Evolutionary conservation across 2,113 vertebrate genomes (phyloP).

Genomic region (Pluvialis apricaria): DNA sequence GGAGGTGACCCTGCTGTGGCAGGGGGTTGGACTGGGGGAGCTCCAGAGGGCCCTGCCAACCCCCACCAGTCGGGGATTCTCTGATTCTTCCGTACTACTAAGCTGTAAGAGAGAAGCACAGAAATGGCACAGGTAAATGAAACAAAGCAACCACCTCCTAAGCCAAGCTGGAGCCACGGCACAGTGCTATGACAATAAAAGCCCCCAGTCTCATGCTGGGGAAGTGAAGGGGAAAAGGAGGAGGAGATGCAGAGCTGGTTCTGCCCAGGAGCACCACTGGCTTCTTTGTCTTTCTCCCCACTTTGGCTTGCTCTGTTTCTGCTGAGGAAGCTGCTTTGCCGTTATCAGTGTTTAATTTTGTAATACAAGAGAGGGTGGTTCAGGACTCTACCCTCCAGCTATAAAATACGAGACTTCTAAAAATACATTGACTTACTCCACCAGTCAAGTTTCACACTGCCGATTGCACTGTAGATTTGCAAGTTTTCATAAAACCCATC

Average conservation of each 20-base stretch:
- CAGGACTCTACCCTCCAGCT: not conserved
- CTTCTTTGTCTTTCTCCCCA: not conserved
- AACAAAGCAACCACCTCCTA: not conserved
- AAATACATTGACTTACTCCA: not conserved
- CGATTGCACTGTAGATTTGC: not conserved
- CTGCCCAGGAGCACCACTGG: not conserved
- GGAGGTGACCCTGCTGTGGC: too few species aligned
- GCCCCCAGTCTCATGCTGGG: not conserved
- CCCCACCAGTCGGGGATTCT: too few species aligned
- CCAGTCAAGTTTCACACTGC: not conserved
- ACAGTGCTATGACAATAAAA: not conserved
- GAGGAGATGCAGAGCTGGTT: not conserved
- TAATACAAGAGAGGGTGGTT: not conserved
- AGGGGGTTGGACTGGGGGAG: too few species aligned
- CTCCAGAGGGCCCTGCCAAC: too few species aligned
- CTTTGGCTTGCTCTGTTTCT: not conserved
- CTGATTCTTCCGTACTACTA: too few species aligned
- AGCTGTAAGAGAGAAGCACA: not conserved
- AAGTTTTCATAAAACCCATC: not conserved
- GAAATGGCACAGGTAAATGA: not conserved
- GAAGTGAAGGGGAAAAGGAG: not conserved
- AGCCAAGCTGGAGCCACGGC: not conserved
- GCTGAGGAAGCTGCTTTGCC: not conserved
- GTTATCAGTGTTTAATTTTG: not conserved
- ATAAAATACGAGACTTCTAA: not conserved